Evolutionary conservation across 37 sponge, comb jelly and placozoan genomes (phyloP).

Genomic region (Hexactinellida sp.): DNA sequence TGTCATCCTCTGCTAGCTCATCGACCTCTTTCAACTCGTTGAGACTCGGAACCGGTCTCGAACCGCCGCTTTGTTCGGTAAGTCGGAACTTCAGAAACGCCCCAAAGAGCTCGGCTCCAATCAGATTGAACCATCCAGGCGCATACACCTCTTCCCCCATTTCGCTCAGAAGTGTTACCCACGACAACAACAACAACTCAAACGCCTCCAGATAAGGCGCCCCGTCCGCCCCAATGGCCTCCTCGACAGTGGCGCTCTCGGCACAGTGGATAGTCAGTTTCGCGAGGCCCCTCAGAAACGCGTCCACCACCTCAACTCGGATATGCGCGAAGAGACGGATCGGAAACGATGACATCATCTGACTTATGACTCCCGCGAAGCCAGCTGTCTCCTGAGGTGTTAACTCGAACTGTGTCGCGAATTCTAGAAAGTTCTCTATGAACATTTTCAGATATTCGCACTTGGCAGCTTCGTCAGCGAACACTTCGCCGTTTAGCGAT

Average conservation of each 20-base stretch:
- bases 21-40: not conserved
- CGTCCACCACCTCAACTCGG: not conserved
- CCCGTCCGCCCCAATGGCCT: not conserved
- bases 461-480: not conserved
- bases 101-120: not conserved
- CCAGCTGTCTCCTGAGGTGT: constrained; percentile 3
- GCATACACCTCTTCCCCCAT: not conserved
- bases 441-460: not conserved
- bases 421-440: not conserved
- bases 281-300: not conserved
- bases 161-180: constrained; percentile 9
- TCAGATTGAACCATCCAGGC: constrained; percentile 15
- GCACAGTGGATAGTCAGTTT: constrained; percentile 3
- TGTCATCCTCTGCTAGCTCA: not conserved
- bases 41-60: not conserved
- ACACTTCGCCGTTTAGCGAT: constrained; percentile 6
- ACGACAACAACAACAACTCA: not conserved
- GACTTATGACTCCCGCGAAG: not conserved
- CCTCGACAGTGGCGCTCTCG: not conserved
- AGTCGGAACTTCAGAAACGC: not conserved
- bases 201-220: not conserved
- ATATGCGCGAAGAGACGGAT: not conserved
- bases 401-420: not conserved
- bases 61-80: not conserved
- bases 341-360: not conserved